A percentile compares a stretch with the other conserved stretches of the same genome.
These are phyloP conservation scores for Emydocephalus ijimae DNA, from an alignment of 2,113 vertebrate genomes.

Conservation along the genomic window DNA sequence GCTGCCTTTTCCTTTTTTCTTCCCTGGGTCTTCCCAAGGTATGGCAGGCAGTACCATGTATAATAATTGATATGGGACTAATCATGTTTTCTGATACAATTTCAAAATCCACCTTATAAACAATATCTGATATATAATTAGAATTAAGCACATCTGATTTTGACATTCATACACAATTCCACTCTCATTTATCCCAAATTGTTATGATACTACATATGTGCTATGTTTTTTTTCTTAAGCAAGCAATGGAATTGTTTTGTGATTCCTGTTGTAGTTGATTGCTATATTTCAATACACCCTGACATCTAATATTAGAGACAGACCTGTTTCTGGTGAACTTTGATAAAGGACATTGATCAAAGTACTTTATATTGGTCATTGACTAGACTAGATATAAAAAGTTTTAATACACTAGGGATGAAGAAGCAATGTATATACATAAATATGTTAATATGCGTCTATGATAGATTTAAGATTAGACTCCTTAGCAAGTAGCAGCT, in stretches of 20 bases:
- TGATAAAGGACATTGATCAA: background rate
- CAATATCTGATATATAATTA: background rate
- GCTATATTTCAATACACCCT: background rate
- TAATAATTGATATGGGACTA: background rate
- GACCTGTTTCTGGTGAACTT: background rate
- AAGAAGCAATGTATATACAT: background rate
- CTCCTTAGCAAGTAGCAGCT: background rate
- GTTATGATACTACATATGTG: background rate
- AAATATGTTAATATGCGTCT: background rate
- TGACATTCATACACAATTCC: background rate
- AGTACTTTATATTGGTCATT: background rate
- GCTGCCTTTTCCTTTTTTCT: background rate
- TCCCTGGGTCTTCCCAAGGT: background rate
- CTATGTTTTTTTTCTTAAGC: background rate
- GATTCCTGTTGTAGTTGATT: background rate
- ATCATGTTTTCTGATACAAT: background rate
- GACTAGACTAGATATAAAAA: background rate
- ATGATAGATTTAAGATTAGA: background rate
- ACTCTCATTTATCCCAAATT: background rate
- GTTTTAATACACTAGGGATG: background rate
- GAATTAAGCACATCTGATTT: background rate
- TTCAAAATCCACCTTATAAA: background rate
- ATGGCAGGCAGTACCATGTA: background rate
- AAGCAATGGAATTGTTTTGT: background rate
- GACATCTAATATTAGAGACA: background rate